phyloP scores from a whole-genome alignment of 2,113 vertebrate genomes.

The Drymodes brunneopygia region DNA sequence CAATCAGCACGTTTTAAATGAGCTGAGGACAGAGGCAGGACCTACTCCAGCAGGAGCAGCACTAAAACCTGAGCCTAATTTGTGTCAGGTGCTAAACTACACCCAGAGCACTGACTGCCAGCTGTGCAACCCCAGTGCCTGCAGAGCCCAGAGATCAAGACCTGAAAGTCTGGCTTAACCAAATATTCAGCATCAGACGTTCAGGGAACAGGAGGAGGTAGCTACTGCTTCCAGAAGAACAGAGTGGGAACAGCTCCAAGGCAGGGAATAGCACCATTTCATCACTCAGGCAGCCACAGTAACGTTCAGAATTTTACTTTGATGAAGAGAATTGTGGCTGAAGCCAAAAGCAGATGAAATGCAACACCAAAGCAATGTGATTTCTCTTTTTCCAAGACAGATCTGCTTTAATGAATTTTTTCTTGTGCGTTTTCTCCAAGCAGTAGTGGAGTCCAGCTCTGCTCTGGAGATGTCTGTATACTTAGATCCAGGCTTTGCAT shows the following conservation, averaged over 20 bases:
- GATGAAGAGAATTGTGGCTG: neutral
- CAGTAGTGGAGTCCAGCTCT: neutral
- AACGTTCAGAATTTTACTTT: neutral
- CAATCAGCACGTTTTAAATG: accelerated
- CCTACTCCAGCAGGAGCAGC: neutral
- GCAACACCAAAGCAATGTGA: neutral
- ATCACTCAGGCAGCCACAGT: neutral
- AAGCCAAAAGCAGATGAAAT: neutral
- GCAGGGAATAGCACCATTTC: neutral
- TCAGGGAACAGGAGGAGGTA: neutral
- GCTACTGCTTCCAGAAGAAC: neutral
- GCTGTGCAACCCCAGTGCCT: neutral
- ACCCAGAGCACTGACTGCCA: neutral
- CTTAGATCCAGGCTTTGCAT: neutral
- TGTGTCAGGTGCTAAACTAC: neutral
- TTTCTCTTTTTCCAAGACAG: neutral
- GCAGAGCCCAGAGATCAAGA: neutral
- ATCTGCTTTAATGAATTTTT: neutral
- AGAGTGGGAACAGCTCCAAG: neutral
- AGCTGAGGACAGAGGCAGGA: neutral
- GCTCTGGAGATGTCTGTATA: neutral
- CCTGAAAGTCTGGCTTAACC: neutral
- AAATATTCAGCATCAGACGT: neutral
- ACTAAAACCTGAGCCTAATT: neutral
- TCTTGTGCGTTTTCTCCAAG: neutral